These are phyloP conservation scores for Muscicapa striata DNA, from an alignment of 2,797 vertebrate genomes.

Conservation along the genomic window DNA sequence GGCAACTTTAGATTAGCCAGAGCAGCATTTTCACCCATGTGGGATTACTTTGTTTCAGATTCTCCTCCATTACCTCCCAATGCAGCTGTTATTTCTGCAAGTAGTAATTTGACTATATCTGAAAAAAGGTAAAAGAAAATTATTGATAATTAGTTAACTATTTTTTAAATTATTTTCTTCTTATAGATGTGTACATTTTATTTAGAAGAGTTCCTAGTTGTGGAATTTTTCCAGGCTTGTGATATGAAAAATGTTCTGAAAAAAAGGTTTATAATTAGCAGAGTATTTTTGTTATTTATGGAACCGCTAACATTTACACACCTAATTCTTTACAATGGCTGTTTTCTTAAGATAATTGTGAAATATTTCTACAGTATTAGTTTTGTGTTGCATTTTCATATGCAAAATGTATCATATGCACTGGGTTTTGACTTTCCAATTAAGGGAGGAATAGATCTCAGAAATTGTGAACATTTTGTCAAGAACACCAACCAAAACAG, in stretches of 20 bases:
- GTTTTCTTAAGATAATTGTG: not conserved
- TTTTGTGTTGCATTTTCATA: not conserved
- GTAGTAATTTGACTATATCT: constrained; percentile 57
- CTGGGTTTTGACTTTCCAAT: not conserved
- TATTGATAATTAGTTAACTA: not conserved
- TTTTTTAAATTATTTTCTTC: not conserved
- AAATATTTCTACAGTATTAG: not conserved
- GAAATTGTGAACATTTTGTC: not conserved
- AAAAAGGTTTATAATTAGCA: not conserved
- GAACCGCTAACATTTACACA: not conserved
- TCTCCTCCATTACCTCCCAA: constrained; percentile 20
- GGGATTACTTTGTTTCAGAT: constrained; percentile 85
- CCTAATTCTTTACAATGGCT: not conserved
- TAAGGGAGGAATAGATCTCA: not conserved
- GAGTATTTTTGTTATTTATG: not conserved
- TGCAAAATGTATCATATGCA: not conserved
- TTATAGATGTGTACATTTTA: not conserved
- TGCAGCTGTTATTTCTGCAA: constrained; percentile 57
- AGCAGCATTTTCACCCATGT: constrained; percentile 84
- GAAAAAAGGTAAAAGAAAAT: constrained; percentile 74
- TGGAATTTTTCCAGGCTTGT: not conserved
- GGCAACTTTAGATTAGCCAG: constrained; percentile 83
- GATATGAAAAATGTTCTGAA: not conserved
- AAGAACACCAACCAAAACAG: not conserved
- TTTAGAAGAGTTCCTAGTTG: not conserved